These are phyloP conservation scores for Sula dactylatra DNA, from an alignment of 2,113 vertebrate genomes.

Conservation along the genomic window DNA sequence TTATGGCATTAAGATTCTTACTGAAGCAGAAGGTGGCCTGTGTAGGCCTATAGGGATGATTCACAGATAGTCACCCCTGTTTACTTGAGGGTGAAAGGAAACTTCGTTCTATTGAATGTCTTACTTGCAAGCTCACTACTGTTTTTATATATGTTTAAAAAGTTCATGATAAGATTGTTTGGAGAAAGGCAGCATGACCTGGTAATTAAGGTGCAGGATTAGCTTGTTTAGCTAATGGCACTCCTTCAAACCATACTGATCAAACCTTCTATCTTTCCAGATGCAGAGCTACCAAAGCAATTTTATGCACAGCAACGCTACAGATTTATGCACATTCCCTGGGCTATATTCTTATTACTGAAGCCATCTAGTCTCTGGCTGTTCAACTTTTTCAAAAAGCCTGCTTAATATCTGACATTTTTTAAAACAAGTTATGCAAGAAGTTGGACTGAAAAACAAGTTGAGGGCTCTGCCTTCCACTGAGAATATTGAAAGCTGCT, in stretches of 20 bases:
- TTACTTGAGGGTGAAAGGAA: background rate
- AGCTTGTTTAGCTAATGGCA: background rate
- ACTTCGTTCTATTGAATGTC: background rate
- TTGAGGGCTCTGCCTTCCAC: background rate
- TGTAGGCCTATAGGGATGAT: conserved; percentile 6
- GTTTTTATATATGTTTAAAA: background rate
- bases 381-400: background rate
- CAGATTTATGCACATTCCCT: background rate
- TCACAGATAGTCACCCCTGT: background rate
- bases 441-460: background rate
- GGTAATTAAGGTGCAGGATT: background rate
- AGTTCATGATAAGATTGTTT: background rate
- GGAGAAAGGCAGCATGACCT: background rate
- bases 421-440: background rate
- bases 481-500: background rate
- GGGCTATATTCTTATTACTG: background rate
- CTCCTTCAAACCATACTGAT: background rate
- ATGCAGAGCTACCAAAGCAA: background rate
- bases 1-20: conserved; percentile 7
- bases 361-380: background rate
- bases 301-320: background rate
- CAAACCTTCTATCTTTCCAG: background rate
- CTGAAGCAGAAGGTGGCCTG: conserved; percentile 26
- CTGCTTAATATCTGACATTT: background rate
- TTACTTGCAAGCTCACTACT: background rate